These are phyloP conservation scores for Synergus umbraculus DNA, from an alignment of 2,888 invertebrate species.

Conservation along the genomic window DNA sequence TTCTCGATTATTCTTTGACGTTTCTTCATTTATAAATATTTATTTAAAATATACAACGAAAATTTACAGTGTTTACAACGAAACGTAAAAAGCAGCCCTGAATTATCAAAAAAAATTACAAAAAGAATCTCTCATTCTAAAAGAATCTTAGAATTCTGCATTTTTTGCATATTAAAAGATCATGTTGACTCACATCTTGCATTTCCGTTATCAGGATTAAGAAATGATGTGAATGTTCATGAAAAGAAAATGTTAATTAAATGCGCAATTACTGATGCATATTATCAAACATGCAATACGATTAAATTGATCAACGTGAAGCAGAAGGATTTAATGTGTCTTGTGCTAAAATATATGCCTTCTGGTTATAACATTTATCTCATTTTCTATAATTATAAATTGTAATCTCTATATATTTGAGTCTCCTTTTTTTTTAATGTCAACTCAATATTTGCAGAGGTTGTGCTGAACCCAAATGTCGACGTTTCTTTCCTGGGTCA, in stretches of 20 bases:
- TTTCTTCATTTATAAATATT: too few species aligned
- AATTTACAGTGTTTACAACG: too few species aligned
- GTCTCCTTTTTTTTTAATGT: background rate
- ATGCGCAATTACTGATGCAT: background rate
- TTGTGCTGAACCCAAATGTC: background rate
- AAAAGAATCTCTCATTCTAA: background rate
- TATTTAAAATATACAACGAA: too few species aligned
- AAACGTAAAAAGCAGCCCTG: too few species aligned
- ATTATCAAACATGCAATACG: background rate
- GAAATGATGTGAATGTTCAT: background rate
- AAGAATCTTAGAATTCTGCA: background rate
- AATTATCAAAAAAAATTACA: too few species aligned
- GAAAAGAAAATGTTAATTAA: background rate
- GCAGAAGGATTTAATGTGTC: background rate
- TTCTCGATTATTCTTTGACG: too few species aligned
- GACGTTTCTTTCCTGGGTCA: background rate
- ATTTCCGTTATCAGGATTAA: slow-evolving; percentile 1
- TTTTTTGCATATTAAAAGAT: background rate
- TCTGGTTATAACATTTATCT: too few species aligned
- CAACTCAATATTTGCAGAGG: background rate
- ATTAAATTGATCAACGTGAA: background rate
- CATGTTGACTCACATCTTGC: background rate
- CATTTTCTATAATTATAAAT: too few species aligned
- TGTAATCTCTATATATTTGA: background rate
- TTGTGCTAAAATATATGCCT: too few species aligned